Percentiles rank a stretch among this genome's conserved stretches.
These are phyloP conservation scores for Anniella stebbinsi DNA, from an alignment of 2,797 vertebrate genomes.

Conservation along the genomic window DNA sequence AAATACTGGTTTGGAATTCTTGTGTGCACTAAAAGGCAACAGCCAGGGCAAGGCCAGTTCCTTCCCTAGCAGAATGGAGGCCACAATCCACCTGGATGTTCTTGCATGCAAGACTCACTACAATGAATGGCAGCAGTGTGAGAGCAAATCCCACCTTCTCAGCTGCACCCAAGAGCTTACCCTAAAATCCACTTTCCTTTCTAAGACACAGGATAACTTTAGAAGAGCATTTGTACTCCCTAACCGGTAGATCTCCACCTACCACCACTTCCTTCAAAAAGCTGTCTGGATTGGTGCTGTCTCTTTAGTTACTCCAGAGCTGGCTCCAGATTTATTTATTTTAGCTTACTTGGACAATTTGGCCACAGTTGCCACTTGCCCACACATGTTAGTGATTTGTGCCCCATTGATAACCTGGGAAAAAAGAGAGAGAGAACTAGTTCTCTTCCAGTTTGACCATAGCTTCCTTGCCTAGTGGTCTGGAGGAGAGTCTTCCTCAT, in stretches of 20 bases:
- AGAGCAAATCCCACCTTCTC: background rate
- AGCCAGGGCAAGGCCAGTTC: background rate
- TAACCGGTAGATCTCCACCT: background rate
- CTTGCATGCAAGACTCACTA: rapidly evolving
- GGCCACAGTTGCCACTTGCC: background rate
- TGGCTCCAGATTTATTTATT: background rate
- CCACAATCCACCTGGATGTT: background rate
- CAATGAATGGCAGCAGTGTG: background rate
- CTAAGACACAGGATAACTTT: background rate
- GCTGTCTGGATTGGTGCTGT: background rate
- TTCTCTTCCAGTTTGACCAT: background rate
- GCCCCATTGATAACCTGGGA: no score
- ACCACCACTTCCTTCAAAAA: background rate
- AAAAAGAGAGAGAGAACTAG: no score
- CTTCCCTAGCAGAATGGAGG: background rate
- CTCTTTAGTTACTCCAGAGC: background rate
- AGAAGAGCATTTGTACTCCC: background rate
- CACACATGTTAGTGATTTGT: background rate
- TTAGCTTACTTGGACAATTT: background rate
- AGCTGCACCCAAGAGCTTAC: background rate
- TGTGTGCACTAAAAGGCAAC: background rate
- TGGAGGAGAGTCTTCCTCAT: background rate
- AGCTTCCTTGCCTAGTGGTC: no score
- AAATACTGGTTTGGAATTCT: background rate
- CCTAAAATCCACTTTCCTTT: background rate